phyloP scores from a whole-genome alignment of 2,888 invertebrate genomes.

The Poecilus cupreus region DNA sequence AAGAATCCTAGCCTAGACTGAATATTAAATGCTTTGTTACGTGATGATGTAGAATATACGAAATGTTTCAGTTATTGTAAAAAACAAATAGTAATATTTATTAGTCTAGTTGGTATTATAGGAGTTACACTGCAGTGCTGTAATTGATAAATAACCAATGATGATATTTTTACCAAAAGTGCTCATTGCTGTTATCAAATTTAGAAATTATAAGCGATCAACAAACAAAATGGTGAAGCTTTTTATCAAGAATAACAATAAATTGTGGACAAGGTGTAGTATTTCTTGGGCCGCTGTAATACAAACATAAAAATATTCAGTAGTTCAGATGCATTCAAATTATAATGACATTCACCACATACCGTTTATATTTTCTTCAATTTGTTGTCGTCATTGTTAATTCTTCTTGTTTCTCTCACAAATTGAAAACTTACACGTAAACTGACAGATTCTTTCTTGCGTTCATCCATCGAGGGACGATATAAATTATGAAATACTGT shows the following conservation, averaged over 20 bases:
- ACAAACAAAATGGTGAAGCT: constrained; percentile 56
- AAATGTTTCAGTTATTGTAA: constrained; percentile 57
- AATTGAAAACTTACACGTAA: constrained; percentile 11
- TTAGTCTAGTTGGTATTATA: constrained; percentile 58
- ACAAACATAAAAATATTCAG: constrained; percentile 12
- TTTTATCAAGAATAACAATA: constrained; percentile 52
- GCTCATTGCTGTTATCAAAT: constrained; percentile 79
- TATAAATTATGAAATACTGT: constrained; percentile 45
- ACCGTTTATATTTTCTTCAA: neutral
- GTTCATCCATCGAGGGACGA: neutral
- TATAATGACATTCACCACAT: neutral
- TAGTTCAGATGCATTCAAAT: constrained; percentile 17
- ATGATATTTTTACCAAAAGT: constrained; percentile 80
- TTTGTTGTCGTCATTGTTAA: neutral
- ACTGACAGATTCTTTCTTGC: constrained; percentile 6
- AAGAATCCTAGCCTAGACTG: constrained; percentile 71
- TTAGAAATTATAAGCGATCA: constrained; percentile 64
- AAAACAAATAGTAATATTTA: constrained; percentile 57
- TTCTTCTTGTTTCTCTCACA: constrained; percentile 3
- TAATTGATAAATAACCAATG: constrained; percentile 65
- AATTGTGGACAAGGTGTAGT: constrained; percentile 50
- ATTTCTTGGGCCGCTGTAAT: constrained; percentile 52
- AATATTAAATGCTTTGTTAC: constrained; percentile 70
- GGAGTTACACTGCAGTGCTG: constrained; percentile 66
- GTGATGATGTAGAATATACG: constrained; percentile 63